Base-by-base conservation (phyloP, 2,113 vertebrate genomes). In the Erythrocercus mccallii region DNA sequence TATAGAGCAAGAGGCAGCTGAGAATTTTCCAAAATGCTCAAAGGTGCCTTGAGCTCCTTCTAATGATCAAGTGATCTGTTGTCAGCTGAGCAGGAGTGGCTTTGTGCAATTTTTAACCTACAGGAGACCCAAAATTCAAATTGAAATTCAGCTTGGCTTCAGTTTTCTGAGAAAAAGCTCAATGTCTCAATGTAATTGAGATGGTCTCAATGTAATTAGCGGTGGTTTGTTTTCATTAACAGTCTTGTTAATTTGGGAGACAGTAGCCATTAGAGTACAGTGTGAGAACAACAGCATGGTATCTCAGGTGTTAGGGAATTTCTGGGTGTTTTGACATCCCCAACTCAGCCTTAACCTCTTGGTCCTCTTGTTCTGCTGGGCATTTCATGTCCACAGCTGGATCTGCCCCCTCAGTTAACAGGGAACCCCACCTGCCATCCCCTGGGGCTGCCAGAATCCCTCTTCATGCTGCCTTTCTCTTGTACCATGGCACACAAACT, bases 151-250 rank as follows among this genome's bases (percentile, higher is more conserved):
- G 17, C 50, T 62, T 27, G 24, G 33, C 68, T 64, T 81, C 4
- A 4, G 24, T 72, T 51, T 81, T 61, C 17, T n/a, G 38, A 53
- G 53, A 6, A 69, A 51, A 66, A 54, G 21, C 25, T 89, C 0
- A 0, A 12, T 42, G 9, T 42, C 37, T 48, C 24, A 12, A n/a
- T n/a, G n/a, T n/a, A n/a, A n/a, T n/a, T n/a, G n/a, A n/a, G n/a
- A n/a, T n/a, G n/a, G n/a, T n/a, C n/a, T n/a, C n/a, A n/a, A n/a
- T n/a, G n/a, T n/a, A n/a, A n/a, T n/a, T n/a, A n/a, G 87, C 74
- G 69, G 74, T 65, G 72, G 44, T 86, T 95, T 88, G 73, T 93
- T 74, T 91, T 96, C 82, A 94, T 96, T 93, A 96, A 69, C 89
- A 76, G 50, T 62, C 86, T 90, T 56, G 84, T 95, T 97, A 81